phyloP scores from a whole-genome alignment of 2,888 invertebrate species.

The Odiellus spinosus region DNA sequence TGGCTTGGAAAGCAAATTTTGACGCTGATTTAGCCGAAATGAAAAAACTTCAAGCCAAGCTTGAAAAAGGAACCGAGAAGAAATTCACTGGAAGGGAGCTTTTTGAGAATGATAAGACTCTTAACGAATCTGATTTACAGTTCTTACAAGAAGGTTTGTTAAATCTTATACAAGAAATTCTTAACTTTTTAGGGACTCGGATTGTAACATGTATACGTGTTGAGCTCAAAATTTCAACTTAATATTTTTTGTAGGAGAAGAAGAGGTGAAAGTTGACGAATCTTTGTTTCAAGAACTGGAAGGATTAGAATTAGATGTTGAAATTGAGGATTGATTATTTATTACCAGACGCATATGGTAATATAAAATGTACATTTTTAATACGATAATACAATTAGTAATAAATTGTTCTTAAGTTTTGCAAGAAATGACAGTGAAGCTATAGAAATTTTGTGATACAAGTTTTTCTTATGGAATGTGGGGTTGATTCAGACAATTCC shows the following conservation, averaged over 20 bases:
- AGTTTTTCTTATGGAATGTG: too few species aligned
- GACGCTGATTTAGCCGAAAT: conserved; percentile 62
- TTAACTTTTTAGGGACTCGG: background rate
- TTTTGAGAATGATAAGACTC: conserved; percentile 78
- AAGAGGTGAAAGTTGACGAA: conserved; percentile 79
- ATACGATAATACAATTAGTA: too few species aligned
- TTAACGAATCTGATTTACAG: conserved; percentile 91
- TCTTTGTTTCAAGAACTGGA: conserved; percentile 79
- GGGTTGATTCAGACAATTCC: too few species aligned
- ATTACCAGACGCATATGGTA: too few species aligned
- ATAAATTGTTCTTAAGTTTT: too few species aligned
- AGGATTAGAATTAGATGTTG: conserved; percentile 46
- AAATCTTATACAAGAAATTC: conserved; percentile 4
- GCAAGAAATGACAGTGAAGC: too few species aligned
- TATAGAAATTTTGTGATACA: too few species aligned
- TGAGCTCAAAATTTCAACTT: conserved; percentile 1
- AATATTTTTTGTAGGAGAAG: conserved; percentile 36
- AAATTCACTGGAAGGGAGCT: conserved; percentile 74
- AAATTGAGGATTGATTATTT: too few species aligned
- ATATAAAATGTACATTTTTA: too few species aligned
- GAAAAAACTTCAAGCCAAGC: conserved; percentile 47
- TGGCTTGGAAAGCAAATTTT: conserved; percentile 84
- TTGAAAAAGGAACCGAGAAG: conserved; percentile 32
- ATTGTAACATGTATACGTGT: too few species aligned
- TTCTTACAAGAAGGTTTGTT: conserved; percentile 67